Evolutionary conservation across 2,888 invertebrate genomes (phyloP), one percentile per base, ranked within the genome.

Genomic region (Oscheius sp.): DNA sequence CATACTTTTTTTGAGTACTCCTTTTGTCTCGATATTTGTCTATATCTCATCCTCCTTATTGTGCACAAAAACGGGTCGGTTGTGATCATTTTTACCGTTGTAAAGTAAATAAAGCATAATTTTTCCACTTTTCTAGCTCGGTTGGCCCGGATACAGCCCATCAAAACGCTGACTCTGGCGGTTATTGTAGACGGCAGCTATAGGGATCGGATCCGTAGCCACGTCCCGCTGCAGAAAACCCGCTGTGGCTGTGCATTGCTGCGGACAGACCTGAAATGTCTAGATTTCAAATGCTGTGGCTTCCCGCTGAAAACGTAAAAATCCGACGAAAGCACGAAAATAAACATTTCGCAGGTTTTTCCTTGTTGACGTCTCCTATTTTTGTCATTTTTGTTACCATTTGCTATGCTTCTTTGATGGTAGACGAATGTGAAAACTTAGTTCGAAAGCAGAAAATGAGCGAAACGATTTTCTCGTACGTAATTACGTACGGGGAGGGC

Each of bases 91-190:
- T 42, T 42, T 42, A 42, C 42, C 42, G 42, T 42, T 42, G 42
- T 42, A 42, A 42, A 42, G 42, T 42, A 42, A 0, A 42, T 5
- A 42, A 7, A 42, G 42, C 42, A 42, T 35, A 62, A 63, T 21
- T 63, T 62, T 62, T 42, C 21, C 21, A 21, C 21, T 21, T 21
- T 42, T 42, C 42, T 42, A 42, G 42, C 42, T 42, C 32, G 60
- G 60, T 10, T 60, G 60, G 13, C 37, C 35, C 4, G 63, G 63
- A 48, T 63, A 55, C 11, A 79, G 73, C 94, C 96, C 90, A 94
- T 98, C 48, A 92, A 93, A 80, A 92, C 93, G 73, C 96, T 73
- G 77, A 53, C 78, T 78, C 48, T 78, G 77, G 33, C 77, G 63
- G 68, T 80, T 80, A 48, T 79, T 80, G 72, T 79, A 80, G 29